These are phyloP conservation scores for Rugalucina vietnamica DNA, from an alignment of 2,888 invertebrate species.

Conservation along the genomic window DNA sequence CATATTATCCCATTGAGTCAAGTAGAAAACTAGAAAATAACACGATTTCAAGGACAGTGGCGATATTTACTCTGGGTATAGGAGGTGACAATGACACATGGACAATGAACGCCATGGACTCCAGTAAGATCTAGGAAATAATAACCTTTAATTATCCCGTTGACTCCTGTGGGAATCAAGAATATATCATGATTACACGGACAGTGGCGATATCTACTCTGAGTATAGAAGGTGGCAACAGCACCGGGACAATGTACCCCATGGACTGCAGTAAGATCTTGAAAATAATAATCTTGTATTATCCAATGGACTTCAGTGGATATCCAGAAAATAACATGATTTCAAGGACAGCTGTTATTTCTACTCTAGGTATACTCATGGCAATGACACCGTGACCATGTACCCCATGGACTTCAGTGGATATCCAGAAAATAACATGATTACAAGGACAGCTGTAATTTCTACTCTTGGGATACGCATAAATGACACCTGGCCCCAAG, in stretches of 20 bases:
- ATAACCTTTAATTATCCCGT: neutral
- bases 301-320: neutral
- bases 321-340: neutral
- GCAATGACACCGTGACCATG: neutral
- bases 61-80: neutral
- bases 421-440: neutral
- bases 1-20: neutral
- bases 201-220: neutral
- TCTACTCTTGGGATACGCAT: neutral
- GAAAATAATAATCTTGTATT: neutral
- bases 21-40: neutral
- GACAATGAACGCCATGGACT: neutral
- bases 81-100: neutral
- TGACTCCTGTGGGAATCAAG: neutral
- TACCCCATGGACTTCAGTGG: neutral
- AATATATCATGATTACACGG: neutral
- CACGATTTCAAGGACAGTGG: neutral
- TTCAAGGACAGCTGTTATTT: neutral
- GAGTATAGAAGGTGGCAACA: neutral
- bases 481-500: too few species aligned
- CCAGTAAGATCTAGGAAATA: neutral
- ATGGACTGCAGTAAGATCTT: neutral
- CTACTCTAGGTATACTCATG: neutral
- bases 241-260: neutral
- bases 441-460: neutral